Conservation (phyloP, 2,888 invertebrate species). For the Caenorhabditis wallacei region DNA sequence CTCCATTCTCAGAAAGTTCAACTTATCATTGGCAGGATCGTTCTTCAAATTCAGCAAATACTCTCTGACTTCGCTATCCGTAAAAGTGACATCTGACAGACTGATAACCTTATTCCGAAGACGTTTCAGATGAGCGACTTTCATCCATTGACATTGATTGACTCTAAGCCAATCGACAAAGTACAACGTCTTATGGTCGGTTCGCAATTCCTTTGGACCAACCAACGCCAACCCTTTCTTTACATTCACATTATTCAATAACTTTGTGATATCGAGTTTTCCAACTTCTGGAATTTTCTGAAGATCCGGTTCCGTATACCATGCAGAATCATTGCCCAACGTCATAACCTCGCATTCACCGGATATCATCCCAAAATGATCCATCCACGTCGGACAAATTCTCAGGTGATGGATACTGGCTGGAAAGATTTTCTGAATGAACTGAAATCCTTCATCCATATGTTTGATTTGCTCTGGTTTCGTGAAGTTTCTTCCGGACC, state of each 20-base stretch:
- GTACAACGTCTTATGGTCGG: not conserved
- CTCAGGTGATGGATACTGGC: not conserved
- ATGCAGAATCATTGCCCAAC: no score
- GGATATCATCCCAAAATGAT: not conserved
- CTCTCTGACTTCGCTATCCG: not conserved
- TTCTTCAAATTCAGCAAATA: not conserved
- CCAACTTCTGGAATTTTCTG: not conserved
- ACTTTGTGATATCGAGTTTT: not conserved
- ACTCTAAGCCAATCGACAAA: not conserved
- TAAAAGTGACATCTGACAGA: not conserved
- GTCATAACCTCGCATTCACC: no score
- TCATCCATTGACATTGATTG: not conserved
- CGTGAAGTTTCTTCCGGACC: not conserved
- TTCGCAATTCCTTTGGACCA: not conserved
- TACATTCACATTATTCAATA: not conserved
- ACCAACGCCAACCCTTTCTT: not conserved
- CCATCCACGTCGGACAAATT: not conserved
- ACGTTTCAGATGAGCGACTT: not conserved
- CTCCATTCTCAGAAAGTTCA: no score
- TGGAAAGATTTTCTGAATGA: not conserved
- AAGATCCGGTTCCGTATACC: no score
- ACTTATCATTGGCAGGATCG: no score
- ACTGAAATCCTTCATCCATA: not conserved
- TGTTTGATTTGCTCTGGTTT: not conserved
- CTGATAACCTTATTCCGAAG: not conserved